Percentiles rank a stretch among this genome's conserved stretches.
These are phyloP conservation scores for Dryocosmus kuriphilus DNA, from an alignment of 2,888 invertebrate species.

Conservation along the genomic window DNA sequence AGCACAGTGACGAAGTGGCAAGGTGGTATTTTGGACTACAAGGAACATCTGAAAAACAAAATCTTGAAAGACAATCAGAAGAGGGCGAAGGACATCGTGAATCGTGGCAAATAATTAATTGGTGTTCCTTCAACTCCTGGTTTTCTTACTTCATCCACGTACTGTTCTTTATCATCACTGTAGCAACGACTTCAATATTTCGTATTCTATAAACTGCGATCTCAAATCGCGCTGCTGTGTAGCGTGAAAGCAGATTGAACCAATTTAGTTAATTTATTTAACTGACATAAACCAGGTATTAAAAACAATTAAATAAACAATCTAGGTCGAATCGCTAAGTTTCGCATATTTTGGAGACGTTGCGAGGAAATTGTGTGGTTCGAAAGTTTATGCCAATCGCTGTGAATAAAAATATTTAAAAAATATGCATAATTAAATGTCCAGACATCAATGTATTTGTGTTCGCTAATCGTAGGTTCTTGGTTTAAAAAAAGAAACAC, in stretches of 20 bases:
- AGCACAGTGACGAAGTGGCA: constrained; percentile 97
- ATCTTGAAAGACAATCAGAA: constrained; percentile 85
- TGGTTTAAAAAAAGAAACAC: background rate
- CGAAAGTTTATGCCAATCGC: constrained; percentile 28
- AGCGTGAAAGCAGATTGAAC: constrained; percentile 66
- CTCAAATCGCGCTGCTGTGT: constrained; percentile 69
- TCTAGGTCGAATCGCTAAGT: constrained; percentile 17
- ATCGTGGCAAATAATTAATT: constrained; percentile 68
- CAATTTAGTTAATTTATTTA: constrained; percentile 76
- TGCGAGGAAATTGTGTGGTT: background rate
- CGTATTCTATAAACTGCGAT: constrained; percentile 46
- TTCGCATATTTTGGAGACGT: constrained; percentile 1
- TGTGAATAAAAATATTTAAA: constrained; percentile 47
- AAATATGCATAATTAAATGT: constrained; percentile 10
- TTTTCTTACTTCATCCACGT: constrained; percentile 58
- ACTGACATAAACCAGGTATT: constrained; percentile 55
- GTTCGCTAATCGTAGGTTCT: constrained; percentile 18
- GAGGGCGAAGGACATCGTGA: constrained; percentile 70
- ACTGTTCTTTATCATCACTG: constrained; percentile 53
- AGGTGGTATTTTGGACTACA: constrained; percentile 97
- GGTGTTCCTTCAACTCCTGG: constrained; percentile 50
- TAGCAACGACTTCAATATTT: constrained; percentile 61
- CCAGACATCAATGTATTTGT: background rate
- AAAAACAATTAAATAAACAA: constrained; percentile 35
- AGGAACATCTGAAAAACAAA: constrained; percentile 94